These are phyloP conservation scores for Petrocephalus zakoni DNA, from an alignment of 2,113 vertebrate genomes.

Conservation along the genomic window DNA sequence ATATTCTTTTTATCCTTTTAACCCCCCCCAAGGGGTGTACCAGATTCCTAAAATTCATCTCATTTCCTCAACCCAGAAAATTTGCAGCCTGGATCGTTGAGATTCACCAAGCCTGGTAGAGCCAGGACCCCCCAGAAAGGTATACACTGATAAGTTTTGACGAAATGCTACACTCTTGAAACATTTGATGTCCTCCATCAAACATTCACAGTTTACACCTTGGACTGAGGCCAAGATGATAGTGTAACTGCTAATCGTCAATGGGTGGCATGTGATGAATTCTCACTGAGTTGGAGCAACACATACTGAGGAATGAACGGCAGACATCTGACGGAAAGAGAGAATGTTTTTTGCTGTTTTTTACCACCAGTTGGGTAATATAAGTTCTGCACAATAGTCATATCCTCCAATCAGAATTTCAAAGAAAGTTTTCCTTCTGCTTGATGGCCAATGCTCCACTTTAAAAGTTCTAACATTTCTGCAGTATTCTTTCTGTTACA, in stretches of 20 bases:
- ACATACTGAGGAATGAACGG: conserved; percentile 44
- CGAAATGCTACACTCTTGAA: not conserved
- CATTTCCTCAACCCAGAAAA: not conserved
- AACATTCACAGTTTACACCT: conserved; percentile 30
- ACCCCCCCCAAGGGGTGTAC: not conserved
- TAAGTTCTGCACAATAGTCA: conserved; percentile 56
- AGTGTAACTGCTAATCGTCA: conserved; percentile 23
- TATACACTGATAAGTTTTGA: not conserved
- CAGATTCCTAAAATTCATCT: not conserved
- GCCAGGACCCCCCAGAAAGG: not conserved
- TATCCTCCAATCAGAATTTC: conserved; percentile 21
- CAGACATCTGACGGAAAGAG: conserved; percentile 32
- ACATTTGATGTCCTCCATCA: conserved; percentile 10
- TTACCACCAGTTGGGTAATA: conserved; percentile 30
- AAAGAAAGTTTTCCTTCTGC: not conserved
- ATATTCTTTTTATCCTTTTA: not conserved
- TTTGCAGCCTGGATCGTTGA: not conserved
- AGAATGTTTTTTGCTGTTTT: conserved; percentile 22
- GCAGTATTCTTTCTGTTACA: not conserved
- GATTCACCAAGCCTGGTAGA: conserved; percentile 14
- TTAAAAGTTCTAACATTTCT: not conserved
- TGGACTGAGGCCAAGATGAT: not conserved
- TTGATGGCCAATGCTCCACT: not conserved
- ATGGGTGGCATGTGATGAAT: conserved; percentile 37
- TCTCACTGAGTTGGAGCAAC: conserved; percentile 39